A percentile compares a stretch with the other conserved stretches of the same genome.
Evolutionary conservation across 2,888 invertebrate genomes (phyloP).

Genomic region (Sthenelais limicola): DNA sequence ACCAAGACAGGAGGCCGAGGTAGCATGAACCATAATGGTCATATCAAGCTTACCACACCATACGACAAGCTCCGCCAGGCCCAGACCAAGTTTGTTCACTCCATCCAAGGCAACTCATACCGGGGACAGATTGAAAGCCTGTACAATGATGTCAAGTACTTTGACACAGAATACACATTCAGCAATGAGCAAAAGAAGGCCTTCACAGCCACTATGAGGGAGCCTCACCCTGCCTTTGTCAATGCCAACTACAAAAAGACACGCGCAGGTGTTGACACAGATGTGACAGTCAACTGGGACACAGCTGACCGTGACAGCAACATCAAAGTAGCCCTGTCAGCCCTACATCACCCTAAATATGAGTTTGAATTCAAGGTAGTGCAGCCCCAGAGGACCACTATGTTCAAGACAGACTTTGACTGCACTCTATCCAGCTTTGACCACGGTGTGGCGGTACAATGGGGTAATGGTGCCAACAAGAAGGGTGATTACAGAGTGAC

Average conservation of each 20-base stretch:
- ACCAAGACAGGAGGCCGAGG: background rate
- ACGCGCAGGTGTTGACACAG: background rate
- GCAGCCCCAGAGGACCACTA: background rate
- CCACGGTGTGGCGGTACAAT: conserved; percentile 8
- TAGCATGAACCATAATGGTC: background rate
- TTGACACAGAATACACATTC: conserved; percentile 10
- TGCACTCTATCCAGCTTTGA: background rate
- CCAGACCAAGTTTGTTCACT: conserved; percentile 15
- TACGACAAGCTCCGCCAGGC: background rate
- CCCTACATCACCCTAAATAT: background rate
- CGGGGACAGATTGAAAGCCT: conserved; percentile 6
- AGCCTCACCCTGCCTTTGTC: background rate
- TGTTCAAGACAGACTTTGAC: conserved; percentile 16
- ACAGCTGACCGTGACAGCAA: conserved; percentile 2
- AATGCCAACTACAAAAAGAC: conserved; percentile 12
- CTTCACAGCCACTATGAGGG: conserved; percentile 5
- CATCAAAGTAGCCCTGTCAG: conserved; percentile 3
- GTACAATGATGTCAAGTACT: conserved; percentile 12
- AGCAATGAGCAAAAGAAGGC: conserved; percentile 1
- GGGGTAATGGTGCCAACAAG: conserved; percentile 14
- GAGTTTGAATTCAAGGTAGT: conserved; percentile 12
- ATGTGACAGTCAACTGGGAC: conserved; percentile 25
- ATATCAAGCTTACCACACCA: background rate
- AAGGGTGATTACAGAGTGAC: background rate
- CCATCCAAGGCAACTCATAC: background rate